Conservation (phyloP, 2,888 invertebrate species). For the Phaedon cochleariae region DNA sequence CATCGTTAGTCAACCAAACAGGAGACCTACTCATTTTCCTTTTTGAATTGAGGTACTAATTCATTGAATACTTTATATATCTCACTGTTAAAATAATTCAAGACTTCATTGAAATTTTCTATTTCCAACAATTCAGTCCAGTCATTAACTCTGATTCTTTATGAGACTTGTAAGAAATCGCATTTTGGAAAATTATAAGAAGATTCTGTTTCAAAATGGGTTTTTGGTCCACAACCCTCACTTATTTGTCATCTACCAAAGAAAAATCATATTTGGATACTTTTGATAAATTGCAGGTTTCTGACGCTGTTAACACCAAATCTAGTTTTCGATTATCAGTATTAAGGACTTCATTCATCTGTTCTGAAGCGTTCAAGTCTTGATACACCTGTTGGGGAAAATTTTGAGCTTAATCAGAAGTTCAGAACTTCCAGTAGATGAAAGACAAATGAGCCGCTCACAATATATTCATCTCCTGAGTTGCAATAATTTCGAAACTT, state of each 20-base stretch:
- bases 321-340: background rate
- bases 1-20: background rate
- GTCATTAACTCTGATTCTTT: slow-evolving; percentile 11
- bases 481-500: no score
- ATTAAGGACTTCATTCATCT: background rate
- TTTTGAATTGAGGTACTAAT: slow-evolving; percentile 5
- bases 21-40: background rate
- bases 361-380: background rate
- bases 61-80: background rate
- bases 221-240: background rate
- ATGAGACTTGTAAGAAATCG: slow-evolving; percentile 4
- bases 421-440: no score
- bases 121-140: background rate
- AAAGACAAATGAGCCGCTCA: no score
- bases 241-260: background rate
- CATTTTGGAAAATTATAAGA: background rate
- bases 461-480: no score
- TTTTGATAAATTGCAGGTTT: background rate
- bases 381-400: no score
- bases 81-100: background rate
- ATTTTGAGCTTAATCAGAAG: no score
- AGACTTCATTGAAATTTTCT: background rate
- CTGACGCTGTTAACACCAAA: background rate
- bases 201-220: background rate
- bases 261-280: background rate